A percentile compares a stretch with the other conserved stretches of the same genome.
These are phyloP conservation scores for Gobionotothen gibberifrons DNA, from an alignment of 2,797 vertebrate genomes.

Conservation along the genomic window DNA sequence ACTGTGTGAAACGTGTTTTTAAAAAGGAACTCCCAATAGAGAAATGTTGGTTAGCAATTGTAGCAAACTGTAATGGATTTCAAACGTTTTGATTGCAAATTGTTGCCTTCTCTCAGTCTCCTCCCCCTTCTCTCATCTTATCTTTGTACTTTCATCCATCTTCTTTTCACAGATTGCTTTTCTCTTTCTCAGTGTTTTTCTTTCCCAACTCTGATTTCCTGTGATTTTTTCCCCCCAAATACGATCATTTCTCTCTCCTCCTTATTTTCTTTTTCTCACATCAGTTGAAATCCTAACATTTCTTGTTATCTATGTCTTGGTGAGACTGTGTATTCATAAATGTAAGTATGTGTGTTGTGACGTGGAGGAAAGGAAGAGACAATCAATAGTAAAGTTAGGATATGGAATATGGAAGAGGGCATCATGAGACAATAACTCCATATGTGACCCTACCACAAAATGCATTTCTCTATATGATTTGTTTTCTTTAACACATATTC, in stretches of 20 bases:
- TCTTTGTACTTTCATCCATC: constrained; percentile 2
- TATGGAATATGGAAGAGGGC: neutral
- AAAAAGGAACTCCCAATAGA: neutral
- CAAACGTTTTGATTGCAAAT: constrained; percentile 4
- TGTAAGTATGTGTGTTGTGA: neutral
- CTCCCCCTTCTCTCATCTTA: constrained; percentile 6
- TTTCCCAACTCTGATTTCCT: neutral
- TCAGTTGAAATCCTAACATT: neutral
- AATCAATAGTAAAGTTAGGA: neutral
- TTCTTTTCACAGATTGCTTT: neutral
- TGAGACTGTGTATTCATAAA: neutral
- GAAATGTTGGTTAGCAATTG: neutral
- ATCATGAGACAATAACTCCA: neutral
- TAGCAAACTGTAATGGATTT: constrained; percentile 8
- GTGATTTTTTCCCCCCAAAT: neutral
- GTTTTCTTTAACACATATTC: neutral
- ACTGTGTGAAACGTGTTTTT: neutral
- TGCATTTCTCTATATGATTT: neutral
- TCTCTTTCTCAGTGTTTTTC: neutral
- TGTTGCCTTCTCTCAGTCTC: neutral
- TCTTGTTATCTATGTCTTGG: neutral
- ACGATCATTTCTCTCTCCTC: neutral
- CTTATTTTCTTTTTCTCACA: neutral
- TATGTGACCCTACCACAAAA: constrained; percentile 1
- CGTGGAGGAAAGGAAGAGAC: neutral